Evolutionary conservation across 2,113 vertebrate genomes (phyloP).

Genomic region (Mesoclemmys tuberculata): DNA sequence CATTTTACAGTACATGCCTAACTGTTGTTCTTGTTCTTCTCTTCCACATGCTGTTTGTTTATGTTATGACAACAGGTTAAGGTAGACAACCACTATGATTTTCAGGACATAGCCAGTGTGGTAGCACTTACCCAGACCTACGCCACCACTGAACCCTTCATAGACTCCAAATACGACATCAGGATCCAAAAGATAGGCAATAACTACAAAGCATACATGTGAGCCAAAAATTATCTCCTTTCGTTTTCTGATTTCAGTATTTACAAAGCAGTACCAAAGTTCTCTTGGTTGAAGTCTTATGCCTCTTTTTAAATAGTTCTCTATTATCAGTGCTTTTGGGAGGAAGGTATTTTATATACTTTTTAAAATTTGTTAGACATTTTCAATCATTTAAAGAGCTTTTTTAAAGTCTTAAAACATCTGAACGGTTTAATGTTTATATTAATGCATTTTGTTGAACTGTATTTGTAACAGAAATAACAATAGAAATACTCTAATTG

Average conservation of each 20-base stretch:
- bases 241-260: slow-evolving; percentile 6
- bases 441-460: neutral
- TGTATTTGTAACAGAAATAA: neutral
- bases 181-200: slow-evolving; percentile 96
- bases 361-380: neutral
- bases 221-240: slow-evolving; percentile 71
- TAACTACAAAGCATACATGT: slow-evolving; percentile 99
- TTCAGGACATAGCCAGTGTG: slow-evolving; percentile 98
- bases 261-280: neutral
- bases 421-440: neutral
- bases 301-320: neutral
- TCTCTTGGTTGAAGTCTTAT: neutral
- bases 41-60: slow-evolving; percentile 33
- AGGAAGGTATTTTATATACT: neutral
- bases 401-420: neutral
- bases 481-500: neutral
- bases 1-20: slow-evolving; percentile 24
- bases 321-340: neutral
- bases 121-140: slow-evolving; percentile 99
- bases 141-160: slow-evolving; percentile 95
- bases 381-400: neutral
- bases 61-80: slow-evolving; percentile 86
- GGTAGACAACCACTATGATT: slow-evolving; percentile 97
- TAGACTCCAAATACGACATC: slow-evolving; percentile 99
- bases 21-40: slow-evolving; percentile 45